Percentiles rank a stretch among this genome's conserved stretches.
These are phyloP conservation scores for Mizuhopecten yessoensis DNA, from an alignment of 1,140 invertebrate species.

Conservation along the genomic window DNA sequence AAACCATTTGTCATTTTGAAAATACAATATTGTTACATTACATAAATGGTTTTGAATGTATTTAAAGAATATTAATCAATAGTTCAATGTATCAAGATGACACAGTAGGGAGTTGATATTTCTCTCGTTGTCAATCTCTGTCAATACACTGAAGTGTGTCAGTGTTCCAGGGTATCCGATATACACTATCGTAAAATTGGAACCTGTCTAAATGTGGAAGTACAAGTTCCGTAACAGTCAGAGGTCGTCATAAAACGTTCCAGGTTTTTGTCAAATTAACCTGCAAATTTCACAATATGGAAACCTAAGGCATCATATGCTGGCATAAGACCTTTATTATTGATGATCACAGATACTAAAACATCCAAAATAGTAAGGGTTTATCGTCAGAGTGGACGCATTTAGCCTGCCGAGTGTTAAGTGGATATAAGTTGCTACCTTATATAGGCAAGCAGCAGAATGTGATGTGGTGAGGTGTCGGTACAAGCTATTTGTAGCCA, in stretches of 20 bases:
- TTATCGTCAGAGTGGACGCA: not conserved
- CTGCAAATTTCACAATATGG: not conserved
- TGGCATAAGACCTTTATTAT: not conserved
- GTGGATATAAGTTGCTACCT: not conserved
- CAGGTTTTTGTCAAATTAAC: not conserved
- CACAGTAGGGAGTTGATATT: no score
- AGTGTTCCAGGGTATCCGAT: not conserved
- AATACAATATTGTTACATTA: no score
- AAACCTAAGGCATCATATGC: not conserved
- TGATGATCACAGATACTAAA: not conserved
- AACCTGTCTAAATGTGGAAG: not conserved
- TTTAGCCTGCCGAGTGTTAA: not conserved
- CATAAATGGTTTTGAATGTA: no score
- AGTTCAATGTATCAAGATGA: no score
- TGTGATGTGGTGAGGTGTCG: not conserved
- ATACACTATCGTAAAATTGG: not conserved
- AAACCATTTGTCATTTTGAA: no score
- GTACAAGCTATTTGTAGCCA: constrained; percentile 25
- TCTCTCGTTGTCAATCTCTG: no score
- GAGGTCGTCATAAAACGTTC: not conserved
- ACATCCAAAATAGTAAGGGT: not conserved
- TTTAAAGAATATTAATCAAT: no score
- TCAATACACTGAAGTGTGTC: not conserved
- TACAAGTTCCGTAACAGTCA: not conserved
- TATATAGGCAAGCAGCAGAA: not conserved